Evolutionary conservation across 2,888 invertebrate genomes (phyloP), one percentile per base, ranked within the genome.

Genomic region (Drosophila meridiana): DNA sequence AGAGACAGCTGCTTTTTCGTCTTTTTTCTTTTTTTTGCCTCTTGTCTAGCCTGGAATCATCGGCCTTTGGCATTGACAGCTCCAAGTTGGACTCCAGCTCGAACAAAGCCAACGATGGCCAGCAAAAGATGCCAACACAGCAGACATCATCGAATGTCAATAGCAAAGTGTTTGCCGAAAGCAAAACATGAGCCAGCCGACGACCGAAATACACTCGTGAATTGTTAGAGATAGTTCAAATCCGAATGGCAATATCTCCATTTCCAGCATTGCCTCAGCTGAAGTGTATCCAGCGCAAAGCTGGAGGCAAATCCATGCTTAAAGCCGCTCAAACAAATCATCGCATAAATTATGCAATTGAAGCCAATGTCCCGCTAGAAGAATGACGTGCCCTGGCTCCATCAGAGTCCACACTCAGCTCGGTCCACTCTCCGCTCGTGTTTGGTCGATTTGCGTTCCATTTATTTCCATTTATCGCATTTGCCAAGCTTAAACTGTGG

Each of bases 131-230:
- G 87, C 79, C 80, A 78, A 45, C 83, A 66, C 83, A 82, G 82
- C 82, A 83, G 57, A 73, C 64, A 63, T 65, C 82, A 72, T 78
- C 69, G 68, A 76, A 79, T 79, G 83, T 86, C 83, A 86, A 86
- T 81, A 79, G 75, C 79, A 75, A 83, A 80, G 69, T 82, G 83
- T 85, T 83, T 83, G 80, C 80, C 85, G 55, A 73, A 70, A 69
- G 82, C 83, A 66, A 68, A 83, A 66, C 66, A 71, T 53, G 47
- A 60, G 67, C 36, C 66, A 60, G 56, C 30, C n/a, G n/a, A 42
- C 42, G 5, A n/a, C 32, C 3, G 11, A 36, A 58, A 40, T 69
- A 42, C 61, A 3, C 61, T 74, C 45, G 6, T 11, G 2, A 13
- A 20, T 9, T 9, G 4, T 30, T 8, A 42, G 3, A 5, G 32